Base-by-base conservation (phyloP, 2,797 vertebrate species). In the Choloepus didactylus region DNA sequence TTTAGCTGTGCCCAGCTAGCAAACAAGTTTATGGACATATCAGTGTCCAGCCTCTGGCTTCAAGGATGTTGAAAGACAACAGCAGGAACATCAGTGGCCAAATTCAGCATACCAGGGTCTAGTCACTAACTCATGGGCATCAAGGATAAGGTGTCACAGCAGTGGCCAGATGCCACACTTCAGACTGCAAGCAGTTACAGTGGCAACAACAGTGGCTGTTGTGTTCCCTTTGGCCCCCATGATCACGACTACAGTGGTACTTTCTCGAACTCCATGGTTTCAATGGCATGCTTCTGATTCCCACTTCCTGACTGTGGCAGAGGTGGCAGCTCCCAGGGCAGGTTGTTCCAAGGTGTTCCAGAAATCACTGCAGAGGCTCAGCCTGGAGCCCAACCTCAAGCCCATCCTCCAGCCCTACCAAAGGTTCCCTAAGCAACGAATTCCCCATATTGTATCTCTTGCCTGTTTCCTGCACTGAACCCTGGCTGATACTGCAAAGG, bases 341-440 rank as follows among this genome's bases (percentile, higher is more conserved):
- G 44, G 23, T 16, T 56, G 31, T 70, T 87, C 59, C 84, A 81
- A 67, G 49, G 87, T 46, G 2, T 87, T 64, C 72, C 89, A 23
- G 80, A 96, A 81, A 44, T 84, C 84, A 66, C 69, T 66, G 89
- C 67, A 82, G 60, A 93, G 27, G 49, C 46, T 54, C 56, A 67
- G 87, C 73, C 92, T 46, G 44, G 6, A 89, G 15, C 83, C 66
- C 76, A 31, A 72, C 79, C 92, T 38, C 49, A 3, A 87, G 27
- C 89, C 66, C 62, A 25, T 41, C 38, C 64, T 64, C 72, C 38
- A 59, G 41, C n/a, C 51, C 62, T 94, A 54, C 85, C 84, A 62
- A 81, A 93, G 56, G 91, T 60, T 77, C 35, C 27, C 44, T 21
- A 85, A 18, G 31, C 59, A 69, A 56, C 41, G 15, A 51, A 91